Percentiles rank a stretch among this genome's conserved stretches.
phyloP scores from a whole-genome alignment of 2,888 invertebrate genomes.

The Cataglyphis albicans region DNA sequence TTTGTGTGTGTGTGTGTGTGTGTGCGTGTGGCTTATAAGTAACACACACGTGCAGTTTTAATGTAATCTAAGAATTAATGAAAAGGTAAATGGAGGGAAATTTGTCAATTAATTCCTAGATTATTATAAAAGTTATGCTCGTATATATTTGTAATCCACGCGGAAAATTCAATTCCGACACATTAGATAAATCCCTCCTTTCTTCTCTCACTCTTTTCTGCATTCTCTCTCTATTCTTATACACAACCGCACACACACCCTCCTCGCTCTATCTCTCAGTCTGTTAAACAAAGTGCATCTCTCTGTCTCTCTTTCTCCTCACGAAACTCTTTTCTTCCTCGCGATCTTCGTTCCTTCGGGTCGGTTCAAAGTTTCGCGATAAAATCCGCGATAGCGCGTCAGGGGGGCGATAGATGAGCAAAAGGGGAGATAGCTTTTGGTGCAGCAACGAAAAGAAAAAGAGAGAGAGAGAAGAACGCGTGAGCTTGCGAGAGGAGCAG shows the following conservation, averaged over 20 bases:
- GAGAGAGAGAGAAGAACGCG: conserved; percentile 43
- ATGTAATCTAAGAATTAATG: not conserved
- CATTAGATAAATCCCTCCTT: conserved; percentile 17
- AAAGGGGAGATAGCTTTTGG: conserved; percentile 76
- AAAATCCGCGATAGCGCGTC: conserved; percentile 75
- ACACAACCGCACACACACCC: conserved; percentile 4
- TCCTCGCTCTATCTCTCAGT: conserved; percentile 40
- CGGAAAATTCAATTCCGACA: conserved; percentile 28
- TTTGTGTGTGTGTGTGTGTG: not conserved
- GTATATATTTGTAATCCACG: not conserved
- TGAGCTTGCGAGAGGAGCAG: conserved; percentile 62
- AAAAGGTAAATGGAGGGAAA: not conserved
- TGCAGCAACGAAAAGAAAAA: conserved; percentile 62
- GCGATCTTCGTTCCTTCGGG: conserved; percentile 70
- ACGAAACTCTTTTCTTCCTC: conserved; percentile 66
- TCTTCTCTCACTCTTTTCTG: not conserved
- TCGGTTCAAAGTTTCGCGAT: conserved; percentile 79
- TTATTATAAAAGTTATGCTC: not conserved
- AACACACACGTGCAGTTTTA: not conserved
- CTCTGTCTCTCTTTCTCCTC: conserved; percentile 6
- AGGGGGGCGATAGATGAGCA: conserved; percentile 73
- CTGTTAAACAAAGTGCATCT: conserved; percentile 41
- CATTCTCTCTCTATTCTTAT: conserved; percentile 5
- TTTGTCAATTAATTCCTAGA: conserved; percentile 7
- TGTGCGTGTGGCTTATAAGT: too few relatives aligned